A percentile compares a stretch with the other conserved stretches of the same genome.
These are phyloP conservation scores for Cricetomys ansorgei DNA, from an alignment of 2,113 vertebrate genomes.

Conservation along the genomic window DNA sequence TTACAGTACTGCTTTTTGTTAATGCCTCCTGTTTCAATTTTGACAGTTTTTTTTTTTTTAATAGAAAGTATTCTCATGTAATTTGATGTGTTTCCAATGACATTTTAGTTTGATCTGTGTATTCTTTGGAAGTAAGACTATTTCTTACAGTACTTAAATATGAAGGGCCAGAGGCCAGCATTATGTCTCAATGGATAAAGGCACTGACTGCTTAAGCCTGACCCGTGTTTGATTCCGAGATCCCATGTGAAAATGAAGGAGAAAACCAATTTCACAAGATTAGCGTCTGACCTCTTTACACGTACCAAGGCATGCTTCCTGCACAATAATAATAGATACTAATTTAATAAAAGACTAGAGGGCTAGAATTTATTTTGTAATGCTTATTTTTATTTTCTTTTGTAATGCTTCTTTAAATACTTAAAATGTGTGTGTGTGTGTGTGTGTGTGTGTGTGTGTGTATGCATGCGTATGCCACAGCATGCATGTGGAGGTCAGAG, in stretches of 20 bases:
- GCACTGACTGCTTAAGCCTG: background rate
- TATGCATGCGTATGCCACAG: background rate
- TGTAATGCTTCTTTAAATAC: background rate
- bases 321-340: background rate
- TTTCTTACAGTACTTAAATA: background rate
- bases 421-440: background rate
- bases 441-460: background rate
- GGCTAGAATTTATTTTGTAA: background rate
- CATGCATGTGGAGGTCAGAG: background rate
- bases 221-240: background rate
- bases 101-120: background rate
- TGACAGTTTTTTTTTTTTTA: background rate
- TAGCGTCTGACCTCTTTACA: background rate
- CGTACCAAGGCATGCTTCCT: background rate
- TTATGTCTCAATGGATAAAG: background rate
- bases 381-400: background rate
- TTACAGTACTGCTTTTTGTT: background rate
- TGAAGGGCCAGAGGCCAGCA: background rate
- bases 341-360: background rate
- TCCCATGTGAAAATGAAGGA: background rate
- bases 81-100: background rate
- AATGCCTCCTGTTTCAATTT: slow-evolving; percentile 10
- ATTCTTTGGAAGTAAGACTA: slow-evolving; percentile 8
- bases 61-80: slow-evolving; percentile 17
- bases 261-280: background rate